These are phyloP conservation scores for Machaerirhynchus nigripectus DNA, from an alignment of 2,113 vertebrate genomes.

Conservation along the genomic window DNA sequence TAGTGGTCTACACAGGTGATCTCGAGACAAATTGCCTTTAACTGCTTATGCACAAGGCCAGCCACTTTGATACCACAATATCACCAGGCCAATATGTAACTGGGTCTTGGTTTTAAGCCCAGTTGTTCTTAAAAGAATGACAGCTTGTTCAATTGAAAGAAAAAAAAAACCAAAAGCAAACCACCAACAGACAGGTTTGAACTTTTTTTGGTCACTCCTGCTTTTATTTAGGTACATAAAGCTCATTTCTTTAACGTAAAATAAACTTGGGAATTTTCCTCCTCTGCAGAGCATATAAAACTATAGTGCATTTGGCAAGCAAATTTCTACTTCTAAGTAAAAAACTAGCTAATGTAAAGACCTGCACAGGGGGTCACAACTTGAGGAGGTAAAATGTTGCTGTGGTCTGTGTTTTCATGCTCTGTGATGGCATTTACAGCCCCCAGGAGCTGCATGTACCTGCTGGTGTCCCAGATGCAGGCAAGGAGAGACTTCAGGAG, in stretches of 20 bases:
- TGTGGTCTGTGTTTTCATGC: neutral
- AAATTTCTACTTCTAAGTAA: neutral
- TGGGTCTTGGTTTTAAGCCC: neutral
- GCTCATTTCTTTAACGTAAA: neutral
- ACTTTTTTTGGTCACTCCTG: neutral
- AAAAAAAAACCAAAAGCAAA: neutral
- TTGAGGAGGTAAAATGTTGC: neutral
- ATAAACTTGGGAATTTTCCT: neutral
- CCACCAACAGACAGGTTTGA: neutral
- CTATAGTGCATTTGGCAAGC: neutral
- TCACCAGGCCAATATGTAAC: neutral
- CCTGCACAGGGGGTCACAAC: neutral
- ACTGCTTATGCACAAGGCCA: neutral
- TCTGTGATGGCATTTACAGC: neutral
- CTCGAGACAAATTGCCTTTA: neutral
- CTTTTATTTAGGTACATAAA: neutral
- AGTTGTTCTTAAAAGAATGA: neutral
- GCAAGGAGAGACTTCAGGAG: neutral
- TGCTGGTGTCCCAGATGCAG: neutral
- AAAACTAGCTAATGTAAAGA: neutral
- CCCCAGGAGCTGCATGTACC: neutral
- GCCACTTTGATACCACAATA: fast-evolving
- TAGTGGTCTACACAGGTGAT: neutral
- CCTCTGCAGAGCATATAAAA: fast-evolving
- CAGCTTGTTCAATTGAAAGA: neutral